phyloP scores from a whole-genome alignment of 2,113 vertebrate species.

The Argyrosomus japonicus region DNA sequence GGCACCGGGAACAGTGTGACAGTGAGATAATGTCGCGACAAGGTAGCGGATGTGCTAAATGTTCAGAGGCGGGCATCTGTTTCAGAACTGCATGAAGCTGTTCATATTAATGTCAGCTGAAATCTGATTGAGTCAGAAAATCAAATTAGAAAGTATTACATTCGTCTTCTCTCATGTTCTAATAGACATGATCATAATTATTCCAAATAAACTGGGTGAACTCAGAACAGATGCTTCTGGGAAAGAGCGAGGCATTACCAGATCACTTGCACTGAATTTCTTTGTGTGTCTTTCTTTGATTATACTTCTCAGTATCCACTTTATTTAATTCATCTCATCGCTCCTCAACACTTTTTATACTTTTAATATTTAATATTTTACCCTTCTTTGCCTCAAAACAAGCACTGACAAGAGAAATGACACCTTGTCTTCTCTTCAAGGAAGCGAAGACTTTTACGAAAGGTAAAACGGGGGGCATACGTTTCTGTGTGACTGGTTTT shows the following conservation, averaged over 20 bases:
- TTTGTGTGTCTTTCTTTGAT: neutral
- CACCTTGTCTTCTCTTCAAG: slow-evolving; percentile 29
- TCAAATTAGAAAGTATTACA: neutral
- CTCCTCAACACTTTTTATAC: neutral
- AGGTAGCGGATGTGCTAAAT: slow-evolving; percentile 42
- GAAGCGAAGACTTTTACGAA: slow-evolving; percentile 34
- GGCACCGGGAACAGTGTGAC: slow-evolving; percentile 25
- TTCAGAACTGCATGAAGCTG: slow-evolving; percentile 41
- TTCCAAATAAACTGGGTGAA: slow-evolving; percentile 24
- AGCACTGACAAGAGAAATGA: slow-evolving; percentile 23
- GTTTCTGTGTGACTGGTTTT: slow-evolving; percentile 60
- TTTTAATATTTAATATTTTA: slow-evolving; percentile 31
- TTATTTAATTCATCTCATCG: slow-evolving; percentile 19
- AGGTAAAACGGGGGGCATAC: slow-evolving; percentile 67
- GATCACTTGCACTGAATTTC: neutral
- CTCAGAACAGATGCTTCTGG: slow-evolving; percentile 6
- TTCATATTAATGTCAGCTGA: slow-evolving; percentile 41
- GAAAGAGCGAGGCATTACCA: neutral
- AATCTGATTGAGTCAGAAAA: slow-evolving; percentile 13
- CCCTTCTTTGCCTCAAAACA: slow-evolving; percentile 15
- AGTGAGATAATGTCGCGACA: slow-evolving; percentile 46
- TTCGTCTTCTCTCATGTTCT: neutral
- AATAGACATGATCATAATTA: neutral
- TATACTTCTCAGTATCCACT: neutral
- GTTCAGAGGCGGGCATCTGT: slow-evolving; percentile 50